These are phyloP conservation scores for Drosophila ananassae DNA, from an alignment of 1,140 invertebrate genomes.

Conservation along the genomic window DNA sequence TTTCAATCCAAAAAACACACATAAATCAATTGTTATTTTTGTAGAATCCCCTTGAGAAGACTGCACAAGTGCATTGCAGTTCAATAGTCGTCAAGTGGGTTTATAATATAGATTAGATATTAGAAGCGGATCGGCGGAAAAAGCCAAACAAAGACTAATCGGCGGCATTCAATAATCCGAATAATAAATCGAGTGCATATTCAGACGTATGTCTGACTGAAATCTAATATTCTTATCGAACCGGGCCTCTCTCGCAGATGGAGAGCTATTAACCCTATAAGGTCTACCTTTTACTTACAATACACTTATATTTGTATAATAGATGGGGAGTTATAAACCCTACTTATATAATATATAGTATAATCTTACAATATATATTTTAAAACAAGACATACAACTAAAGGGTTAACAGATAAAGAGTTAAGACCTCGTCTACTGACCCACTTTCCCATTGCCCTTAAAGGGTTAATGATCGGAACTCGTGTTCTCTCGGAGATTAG, in stretches of 20 bases:
- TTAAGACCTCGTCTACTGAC: no score
- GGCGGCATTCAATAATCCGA: slow-evolving; percentile 14
- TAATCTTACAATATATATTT: no score
- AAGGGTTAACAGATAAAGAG: no score
- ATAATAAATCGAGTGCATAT: slow-evolving; percentile 17
- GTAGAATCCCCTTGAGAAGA: not conserved
- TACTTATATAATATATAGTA: no score
- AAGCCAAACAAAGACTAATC: slow-evolving; percentile 9
- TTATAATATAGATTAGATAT: slow-evolving; percentile 24
- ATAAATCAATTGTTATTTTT: no score
- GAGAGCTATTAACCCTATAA: slow-evolving; percentile 7
- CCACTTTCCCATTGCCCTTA: not conserved
- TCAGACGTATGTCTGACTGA: slow-evolving; percentile 6
- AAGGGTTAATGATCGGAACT: slow-evolving; percentile 3
- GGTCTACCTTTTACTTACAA: no score
- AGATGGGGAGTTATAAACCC: no score
- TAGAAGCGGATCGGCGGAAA: slow-evolving; percentile 3
- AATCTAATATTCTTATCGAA: slow-evolving; percentile 39
- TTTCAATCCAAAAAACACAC: no score
- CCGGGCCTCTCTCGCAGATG: slow-evolving; percentile 6
- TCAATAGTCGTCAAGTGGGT: not conserved
- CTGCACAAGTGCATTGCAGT: not conserved
- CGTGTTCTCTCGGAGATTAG: slow-evolving; percentile 17
- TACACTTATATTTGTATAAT: no score
- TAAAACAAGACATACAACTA: no score